Evolutionary conservation across 1,140 invertebrate species (phyloP).

Genomic region (Drosophila triauraria): DNA sequence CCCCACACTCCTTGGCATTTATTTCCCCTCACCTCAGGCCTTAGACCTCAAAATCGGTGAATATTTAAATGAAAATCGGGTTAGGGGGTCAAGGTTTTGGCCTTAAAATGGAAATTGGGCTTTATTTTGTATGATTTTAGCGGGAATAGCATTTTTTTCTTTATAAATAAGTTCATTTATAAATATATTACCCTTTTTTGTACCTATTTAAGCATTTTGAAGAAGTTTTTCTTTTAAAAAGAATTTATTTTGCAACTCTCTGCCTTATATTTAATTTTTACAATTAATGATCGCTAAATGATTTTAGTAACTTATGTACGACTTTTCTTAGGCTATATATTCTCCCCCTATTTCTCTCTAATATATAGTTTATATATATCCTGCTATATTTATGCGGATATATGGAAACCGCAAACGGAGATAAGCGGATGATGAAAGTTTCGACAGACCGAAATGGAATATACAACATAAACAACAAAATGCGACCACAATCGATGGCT

Average conservation of each 20-base stretch:
- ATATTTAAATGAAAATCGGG: constrained; percentile 24
- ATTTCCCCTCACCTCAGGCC: constrained; percentile 4
- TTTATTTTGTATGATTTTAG: neutral
- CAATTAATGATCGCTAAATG: too few species aligned
- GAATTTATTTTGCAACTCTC: too few species aligned
- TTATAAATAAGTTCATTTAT: too few species aligned
- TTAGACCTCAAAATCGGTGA: constrained; percentile 1
- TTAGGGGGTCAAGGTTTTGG: constrained; percentile 27
- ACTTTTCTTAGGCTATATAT: neutral
- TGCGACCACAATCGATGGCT: constrained; percentile 66
- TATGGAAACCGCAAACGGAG: constrained; percentile 56
- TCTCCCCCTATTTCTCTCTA: neutral
- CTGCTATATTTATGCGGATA: constrained; percentile 24
- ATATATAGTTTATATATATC: constrained; percentile 10
- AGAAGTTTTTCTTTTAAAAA: too few species aligned
- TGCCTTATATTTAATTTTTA: too few species aligned
- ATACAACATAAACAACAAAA: constrained; percentile 67
- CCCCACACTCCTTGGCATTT: neutral
- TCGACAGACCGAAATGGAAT: constrained; percentile 53
- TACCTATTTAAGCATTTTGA: neutral
- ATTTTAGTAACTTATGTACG: neutral
- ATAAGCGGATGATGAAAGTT: constrained; percentile 61
- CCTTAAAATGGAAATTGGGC: neutral
- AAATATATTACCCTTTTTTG: neutral
- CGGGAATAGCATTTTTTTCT: too few species aligned